Evolutionary conservation across 1,140 invertebrate species (phyloP).

Genomic region (Papilio polyxenes): DNA sequence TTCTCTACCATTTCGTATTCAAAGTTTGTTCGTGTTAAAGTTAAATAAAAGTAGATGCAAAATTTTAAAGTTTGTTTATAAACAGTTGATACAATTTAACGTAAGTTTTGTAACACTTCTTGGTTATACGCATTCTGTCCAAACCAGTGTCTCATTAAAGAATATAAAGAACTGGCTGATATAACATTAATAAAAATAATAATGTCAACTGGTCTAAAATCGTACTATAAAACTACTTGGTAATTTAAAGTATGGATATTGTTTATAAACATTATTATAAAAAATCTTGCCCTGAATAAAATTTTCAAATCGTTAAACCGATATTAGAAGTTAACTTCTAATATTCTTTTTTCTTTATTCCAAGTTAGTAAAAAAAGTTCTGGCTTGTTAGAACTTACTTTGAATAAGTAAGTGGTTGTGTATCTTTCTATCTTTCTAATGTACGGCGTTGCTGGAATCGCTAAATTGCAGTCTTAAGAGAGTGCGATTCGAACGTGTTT

Average conservation of each 20-base stretch:
- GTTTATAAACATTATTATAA: neutral
- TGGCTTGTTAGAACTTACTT: neutral
- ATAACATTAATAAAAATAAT: no score
- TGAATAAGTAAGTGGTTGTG: neutral
- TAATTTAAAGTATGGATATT: neutral
- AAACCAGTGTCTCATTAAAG: no score
- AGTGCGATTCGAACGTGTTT: neutral
- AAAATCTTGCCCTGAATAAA: neutral
- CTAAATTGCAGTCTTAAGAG: neutral
- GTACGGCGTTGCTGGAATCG: neutral
- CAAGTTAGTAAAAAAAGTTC: neutral
- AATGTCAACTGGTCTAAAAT: no score
- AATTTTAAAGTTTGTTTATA: constrained; percentile 15
- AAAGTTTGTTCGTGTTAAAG: constrained; percentile 40
- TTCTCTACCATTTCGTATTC: neutral
- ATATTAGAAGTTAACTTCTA: neutral
- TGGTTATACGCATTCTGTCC: no score
- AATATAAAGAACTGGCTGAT: no score
- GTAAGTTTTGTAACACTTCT: no score
- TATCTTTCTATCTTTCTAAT: neutral
- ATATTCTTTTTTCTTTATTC: neutral
- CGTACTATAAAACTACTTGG: neutral
- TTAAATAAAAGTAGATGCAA: constrained; percentile 37
- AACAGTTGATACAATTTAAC: neutral
- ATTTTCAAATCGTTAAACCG: neutral